phyloP scores from a whole-genome alignment of 2,113 vertebrate genomes.

The Callocephalon fimbriatum region DNA sequence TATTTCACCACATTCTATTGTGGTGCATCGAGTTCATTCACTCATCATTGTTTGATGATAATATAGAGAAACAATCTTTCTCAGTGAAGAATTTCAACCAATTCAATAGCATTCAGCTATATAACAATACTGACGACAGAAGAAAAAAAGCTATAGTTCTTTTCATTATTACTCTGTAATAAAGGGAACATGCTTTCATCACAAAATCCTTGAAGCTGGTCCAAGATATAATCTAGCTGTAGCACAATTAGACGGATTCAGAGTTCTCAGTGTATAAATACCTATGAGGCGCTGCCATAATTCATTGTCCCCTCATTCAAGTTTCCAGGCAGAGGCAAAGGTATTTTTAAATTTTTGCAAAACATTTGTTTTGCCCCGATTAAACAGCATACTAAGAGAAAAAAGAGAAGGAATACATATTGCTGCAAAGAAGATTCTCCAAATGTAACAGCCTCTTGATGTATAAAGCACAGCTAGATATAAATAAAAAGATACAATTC shows the following conservation, averaged over 20 bases:
- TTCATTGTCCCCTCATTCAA: background rate
- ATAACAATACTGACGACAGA: background rate
- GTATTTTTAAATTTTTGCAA: background rate
- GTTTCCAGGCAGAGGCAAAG: background rate
- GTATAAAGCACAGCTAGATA: background rate
- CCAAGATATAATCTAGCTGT: conserved; percentile 2
- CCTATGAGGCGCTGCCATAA: background rate
- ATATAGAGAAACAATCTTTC: background rate
- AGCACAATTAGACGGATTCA: background rate
- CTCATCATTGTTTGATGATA: background rate
- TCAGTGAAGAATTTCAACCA: background rate
- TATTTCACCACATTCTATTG: conserved; percentile 1
- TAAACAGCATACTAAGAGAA: background rate
- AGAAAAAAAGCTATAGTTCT: background rate
- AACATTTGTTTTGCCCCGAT: background rate
- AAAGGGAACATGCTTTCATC: background rate
- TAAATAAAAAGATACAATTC: background rate
- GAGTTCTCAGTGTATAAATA: background rate
- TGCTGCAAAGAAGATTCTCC: background rate
- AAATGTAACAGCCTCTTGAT: background rate
- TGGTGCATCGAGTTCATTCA: background rate
- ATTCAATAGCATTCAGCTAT: background rate
- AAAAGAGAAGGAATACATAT: background rate
- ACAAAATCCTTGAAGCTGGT: conserved; percentile 30
- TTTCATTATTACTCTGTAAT: background rate